Conservation (phyloP, 2,113 vertebrate genomes). For the Melanerpes formicivorus region DNA sequence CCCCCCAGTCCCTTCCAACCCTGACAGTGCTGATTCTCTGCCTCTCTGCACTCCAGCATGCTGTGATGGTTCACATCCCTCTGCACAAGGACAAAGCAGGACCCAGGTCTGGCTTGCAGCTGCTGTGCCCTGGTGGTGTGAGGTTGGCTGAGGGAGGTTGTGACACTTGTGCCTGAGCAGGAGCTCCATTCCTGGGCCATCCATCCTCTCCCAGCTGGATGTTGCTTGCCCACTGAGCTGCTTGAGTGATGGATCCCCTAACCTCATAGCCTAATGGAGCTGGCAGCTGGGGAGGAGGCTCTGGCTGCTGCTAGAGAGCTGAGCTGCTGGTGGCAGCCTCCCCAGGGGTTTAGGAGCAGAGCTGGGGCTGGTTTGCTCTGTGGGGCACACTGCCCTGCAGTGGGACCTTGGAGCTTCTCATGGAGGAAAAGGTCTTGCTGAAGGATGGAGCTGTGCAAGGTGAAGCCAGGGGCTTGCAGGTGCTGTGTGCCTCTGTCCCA, state of each 20-base stretch:
- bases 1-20: no score
- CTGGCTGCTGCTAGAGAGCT: background rate
- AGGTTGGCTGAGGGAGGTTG: background rate
- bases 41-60: rapidly evolving
- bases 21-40: background rate
- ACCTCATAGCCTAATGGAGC: rapidly evolving
- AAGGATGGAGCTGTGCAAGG: background rate
- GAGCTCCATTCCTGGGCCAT: rapidly evolving
- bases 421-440: background rate
- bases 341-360: background rate
- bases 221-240: background rate
- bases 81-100: background rate
- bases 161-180: background rate
- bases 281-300: background rate
- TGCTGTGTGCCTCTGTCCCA: background rate
- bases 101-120: background rate
- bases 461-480: rapidly evolving
- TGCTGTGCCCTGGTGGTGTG: background rate
- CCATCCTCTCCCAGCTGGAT: background rate
- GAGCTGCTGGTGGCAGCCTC: background rate
- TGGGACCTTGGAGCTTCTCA: background rate
- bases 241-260: background rate
- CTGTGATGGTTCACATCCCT: background rate
- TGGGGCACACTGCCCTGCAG: background rate
- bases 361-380: background rate